Conservation (phyloP, 2,113 vertebrate genomes). For the Mixornis gularis region DNA sequence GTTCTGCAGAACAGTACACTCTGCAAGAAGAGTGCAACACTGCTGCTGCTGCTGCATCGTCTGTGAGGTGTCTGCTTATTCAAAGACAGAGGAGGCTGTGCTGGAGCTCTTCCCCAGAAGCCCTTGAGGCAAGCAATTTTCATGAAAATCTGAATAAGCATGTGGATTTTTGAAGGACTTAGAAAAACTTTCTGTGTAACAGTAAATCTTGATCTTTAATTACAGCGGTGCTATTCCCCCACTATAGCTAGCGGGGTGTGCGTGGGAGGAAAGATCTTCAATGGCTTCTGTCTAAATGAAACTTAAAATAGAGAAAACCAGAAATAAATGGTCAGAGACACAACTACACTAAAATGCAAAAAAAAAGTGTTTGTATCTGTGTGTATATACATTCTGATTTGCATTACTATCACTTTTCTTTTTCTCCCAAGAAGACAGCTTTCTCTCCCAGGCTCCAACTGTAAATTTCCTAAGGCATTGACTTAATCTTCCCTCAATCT, state of each 20-base stretch:
- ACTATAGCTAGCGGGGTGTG: not conserved
- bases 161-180: not conserved
- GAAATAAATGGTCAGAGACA: not conserved
- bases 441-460: not conserved
- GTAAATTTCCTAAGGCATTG: constrained; percentile 12
- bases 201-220: not conserved
- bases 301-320: not conserved
- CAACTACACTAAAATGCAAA: not conserved
- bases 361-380: accelerated
- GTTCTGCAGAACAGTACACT: not conserved
- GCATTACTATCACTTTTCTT: not conserved
- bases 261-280: not conserved
- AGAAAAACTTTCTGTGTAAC: not conserved
- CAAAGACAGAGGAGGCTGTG: not conserved
- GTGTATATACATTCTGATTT: not conserved
- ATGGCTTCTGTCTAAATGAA: not conserved
- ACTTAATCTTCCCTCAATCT: not conserved
- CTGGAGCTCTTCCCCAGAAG: not conserved
- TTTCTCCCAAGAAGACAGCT: not conserved
- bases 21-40: not conserved
- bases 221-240: not conserved
- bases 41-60: not conserved
- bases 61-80: not conserved
- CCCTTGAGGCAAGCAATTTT: not conserved
- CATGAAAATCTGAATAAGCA: not conserved